Percentiles rank a stretch among this genome's conserved stretches.
Evolutionary conservation across 2,797 vertebrate genomes (phyloP).

Genomic region (Manis pentadactyla): DNA sequence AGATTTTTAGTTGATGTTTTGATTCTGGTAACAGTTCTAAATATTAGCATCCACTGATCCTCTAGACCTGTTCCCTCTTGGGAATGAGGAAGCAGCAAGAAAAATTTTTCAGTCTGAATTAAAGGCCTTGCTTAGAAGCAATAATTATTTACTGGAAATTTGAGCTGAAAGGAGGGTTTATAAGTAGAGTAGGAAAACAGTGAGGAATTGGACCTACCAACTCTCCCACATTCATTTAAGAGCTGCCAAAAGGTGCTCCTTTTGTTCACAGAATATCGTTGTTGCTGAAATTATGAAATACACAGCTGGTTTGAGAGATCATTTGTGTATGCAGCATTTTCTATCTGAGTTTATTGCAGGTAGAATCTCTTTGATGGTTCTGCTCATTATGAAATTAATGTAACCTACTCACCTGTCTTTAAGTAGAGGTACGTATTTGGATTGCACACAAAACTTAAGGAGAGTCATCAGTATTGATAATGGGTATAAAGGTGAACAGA

Average conservation of each 20-base stretch:
- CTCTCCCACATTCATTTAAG: not conserved
- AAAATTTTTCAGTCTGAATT: not conserved
- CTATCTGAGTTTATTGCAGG: not conserved
- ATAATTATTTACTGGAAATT: slow-evolving; percentile 1
- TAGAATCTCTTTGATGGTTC: not conserved
- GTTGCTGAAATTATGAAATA: not conserved
- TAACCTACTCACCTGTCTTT: not conserved
- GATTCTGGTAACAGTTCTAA: not conserved
- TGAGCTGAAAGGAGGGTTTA: not conserved
- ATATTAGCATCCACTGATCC: not conserved
- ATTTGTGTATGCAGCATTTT: not conserved
- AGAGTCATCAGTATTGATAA: not conserved
- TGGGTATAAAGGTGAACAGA: not conserved
- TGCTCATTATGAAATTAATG: not conserved
- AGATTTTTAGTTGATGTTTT: slow-evolving; percentile 6
- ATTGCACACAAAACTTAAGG: not conserved
- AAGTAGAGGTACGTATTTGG: not conserved
- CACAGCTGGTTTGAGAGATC: not conserved
- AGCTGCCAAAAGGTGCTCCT: not conserved
- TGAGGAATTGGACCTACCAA: not conserved
- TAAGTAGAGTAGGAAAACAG: not conserved
- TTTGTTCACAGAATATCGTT: not conserved
- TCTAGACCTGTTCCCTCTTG: not conserved
- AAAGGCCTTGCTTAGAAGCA: not conserved
- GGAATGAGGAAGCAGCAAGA: not conserved